Percentiles rank a stretch among this genome's conserved stretches.
phyloP scores from a whole-genome alignment of 2,888 invertebrate genomes.

The Chloroclystis v-ata region DNA sequence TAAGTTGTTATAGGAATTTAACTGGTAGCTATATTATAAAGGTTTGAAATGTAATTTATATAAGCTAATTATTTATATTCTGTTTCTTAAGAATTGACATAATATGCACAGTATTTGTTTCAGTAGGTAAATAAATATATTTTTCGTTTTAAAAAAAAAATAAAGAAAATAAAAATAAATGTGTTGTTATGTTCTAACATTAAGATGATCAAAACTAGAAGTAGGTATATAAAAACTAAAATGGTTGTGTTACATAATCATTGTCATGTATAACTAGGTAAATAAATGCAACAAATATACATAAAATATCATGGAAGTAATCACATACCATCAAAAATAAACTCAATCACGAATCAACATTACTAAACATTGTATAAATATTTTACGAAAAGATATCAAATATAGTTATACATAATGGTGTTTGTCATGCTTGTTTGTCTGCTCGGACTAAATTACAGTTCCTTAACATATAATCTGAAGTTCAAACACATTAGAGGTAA shows the following conservation, averaged over 20 bases:
- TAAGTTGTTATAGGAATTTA: slow-evolving; percentile 9
- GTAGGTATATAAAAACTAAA: slow-evolving; percentile 39
- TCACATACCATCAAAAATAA: slow-evolving; percentile 41
- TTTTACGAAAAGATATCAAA: slow-evolving; percentile 15
- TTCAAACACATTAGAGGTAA: neutral
- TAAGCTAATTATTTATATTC: neutral
- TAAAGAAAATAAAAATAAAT: no score
- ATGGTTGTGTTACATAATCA: slow-evolving; percentile 37
- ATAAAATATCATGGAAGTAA: slow-evolving; percentile 42
- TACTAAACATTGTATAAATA: slow-evolving; percentile 27
- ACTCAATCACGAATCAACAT: slow-evolving; percentile 34
- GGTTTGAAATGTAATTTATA: slow-evolving; percentile 3
- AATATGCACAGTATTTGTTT: neutral
- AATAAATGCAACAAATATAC: slow-evolving; percentile 74
- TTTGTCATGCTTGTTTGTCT: slow-evolving; percentile 22
- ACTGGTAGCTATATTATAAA: neutral
- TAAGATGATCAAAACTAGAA: neutral
- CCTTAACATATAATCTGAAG: neutral
- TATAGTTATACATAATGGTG: slow-evolving; percentile 1
- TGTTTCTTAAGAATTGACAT: slow-evolving; percentile 18
- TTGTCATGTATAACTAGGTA: slow-evolving; percentile 33
- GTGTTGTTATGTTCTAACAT: neutral
- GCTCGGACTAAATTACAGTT: slow-evolving; percentile 17
- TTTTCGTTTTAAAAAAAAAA: no score
- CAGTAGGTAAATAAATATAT: no score